These are phyloP conservation scores for Chaitophorus viminalis DNA, from an alignment of 2,888 invertebrate species.

Conservation along the genomic window DNA sequence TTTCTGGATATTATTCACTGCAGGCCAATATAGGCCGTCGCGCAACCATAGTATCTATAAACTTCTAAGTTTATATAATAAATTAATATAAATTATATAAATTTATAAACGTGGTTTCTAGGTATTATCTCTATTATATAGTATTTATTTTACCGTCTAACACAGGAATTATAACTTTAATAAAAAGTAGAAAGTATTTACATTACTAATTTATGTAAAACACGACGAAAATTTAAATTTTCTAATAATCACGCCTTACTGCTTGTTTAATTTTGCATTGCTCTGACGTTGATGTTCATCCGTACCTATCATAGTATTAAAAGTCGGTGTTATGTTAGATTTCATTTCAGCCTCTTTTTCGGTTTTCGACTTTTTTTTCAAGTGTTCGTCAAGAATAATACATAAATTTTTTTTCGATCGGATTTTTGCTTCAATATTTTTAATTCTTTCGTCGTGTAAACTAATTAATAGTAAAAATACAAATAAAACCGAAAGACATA, in stretches of 20 bases:
- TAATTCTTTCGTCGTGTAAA: slow-evolving; percentile 7
- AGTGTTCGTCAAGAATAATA: neutral
- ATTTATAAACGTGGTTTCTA: too few species aligned
- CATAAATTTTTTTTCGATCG: neutral
- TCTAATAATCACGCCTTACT: neutral
- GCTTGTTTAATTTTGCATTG: neutral
- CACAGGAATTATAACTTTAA: neutral
- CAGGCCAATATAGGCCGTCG: too few species aligned
- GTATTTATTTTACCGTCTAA: neutral
- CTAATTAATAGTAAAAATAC: too few species aligned
- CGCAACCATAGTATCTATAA: too few species aligned
- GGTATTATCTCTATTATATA: too few species aligned
- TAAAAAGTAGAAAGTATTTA: too few species aligned
- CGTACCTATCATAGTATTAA: neutral
- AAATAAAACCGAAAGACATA: too few species aligned
- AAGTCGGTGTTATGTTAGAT: neutral
- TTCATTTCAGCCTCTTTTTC: neutral
- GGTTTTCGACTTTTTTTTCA: neutral
- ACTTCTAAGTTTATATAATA: too few species aligned
- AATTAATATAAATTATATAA: too few species aligned
- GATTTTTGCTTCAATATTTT: slow-evolving; percentile 22
- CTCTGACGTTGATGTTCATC: neutral
- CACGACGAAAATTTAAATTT: neutral
- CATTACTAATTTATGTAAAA: neutral
- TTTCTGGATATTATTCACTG: too few species aligned